Percentiles rank a stretch among this genome's conserved stretches.
phyloP scores from a whole-genome alignment of 1,140 invertebrate genomes.

The Brachionus koreanus region DNA sequence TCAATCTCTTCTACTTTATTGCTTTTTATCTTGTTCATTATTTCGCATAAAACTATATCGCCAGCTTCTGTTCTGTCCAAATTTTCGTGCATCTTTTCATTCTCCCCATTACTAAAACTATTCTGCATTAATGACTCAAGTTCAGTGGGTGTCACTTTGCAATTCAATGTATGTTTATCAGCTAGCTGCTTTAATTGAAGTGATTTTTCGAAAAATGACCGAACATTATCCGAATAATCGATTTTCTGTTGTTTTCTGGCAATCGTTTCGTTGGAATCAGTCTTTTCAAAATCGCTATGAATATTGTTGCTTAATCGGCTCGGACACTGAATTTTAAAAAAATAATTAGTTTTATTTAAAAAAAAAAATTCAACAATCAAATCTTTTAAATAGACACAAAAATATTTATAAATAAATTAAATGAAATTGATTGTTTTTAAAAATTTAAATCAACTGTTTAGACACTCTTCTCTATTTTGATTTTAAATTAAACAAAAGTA shows the following conservation, averaged over 20 bases:
- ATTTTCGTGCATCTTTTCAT: neutral
- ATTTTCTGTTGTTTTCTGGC: neutral
- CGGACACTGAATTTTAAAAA: neutral
- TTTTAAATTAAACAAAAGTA: neutral
- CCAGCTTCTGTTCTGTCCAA: neutral
- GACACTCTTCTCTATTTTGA: too few relatives aligned
- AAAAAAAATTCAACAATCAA: too few relatives aligned
- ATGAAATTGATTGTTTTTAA: neutral
- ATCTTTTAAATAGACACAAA: too few relatives aligned
- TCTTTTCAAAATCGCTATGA: neutral
- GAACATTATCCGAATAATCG: neutral
- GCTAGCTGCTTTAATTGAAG: neutral
- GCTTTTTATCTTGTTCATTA: neutral
- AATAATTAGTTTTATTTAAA: neutral
- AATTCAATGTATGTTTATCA: neutral
- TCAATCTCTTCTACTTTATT: neutral
- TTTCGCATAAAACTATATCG: neutral
- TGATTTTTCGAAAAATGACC: neutral
- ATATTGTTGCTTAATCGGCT: neutral
- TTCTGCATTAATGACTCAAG: neutral
- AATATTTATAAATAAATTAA: neutral
- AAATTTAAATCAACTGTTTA: too few relatives aligned
- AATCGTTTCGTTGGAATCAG: neutral
- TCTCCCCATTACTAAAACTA: conserved; percentile 25
- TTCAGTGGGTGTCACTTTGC: neutral